Base-by-base conservation (phyloP, 2,113 vertebrate genomes). In the Oncorhynchus gorbuscha region DNA sequence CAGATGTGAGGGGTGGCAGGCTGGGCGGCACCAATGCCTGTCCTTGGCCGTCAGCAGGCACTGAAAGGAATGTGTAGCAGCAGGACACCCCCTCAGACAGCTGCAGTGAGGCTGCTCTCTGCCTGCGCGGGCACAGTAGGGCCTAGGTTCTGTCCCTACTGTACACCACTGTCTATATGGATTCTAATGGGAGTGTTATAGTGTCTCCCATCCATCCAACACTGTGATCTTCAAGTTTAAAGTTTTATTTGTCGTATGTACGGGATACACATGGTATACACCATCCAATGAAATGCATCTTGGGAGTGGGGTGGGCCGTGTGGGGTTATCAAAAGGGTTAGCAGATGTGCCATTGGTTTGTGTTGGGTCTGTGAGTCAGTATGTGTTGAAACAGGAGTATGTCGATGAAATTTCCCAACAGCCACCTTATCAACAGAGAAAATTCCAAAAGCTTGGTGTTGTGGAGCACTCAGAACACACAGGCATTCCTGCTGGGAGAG, bases 401-500 rank as follows among this genome's bases (percentile, higher is more conserved):
- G 85, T 85, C 76, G 62, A 81, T 76, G 75, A 84, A 84, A 84
- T 26, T 72, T 83, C 86, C 78, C 72, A 20, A 80, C 75, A 68
- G 49, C 77, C 77, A 3, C 84, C 84, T 91, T 92, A 90, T 89
- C 89, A 85, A 83, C 69, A 4, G 79, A 77, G 84, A 85, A 83
- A 80, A 88, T 90, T 91, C 87, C 75, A 80, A 80, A 59, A 72
- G 82, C 59, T 30, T 65, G 49, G 74, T 78, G 79, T 69, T 11
- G 39, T 55, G 16, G 87, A 85, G 81, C 48, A 39, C 70, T 75
- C 73, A 80, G 85, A 61, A 35, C n/a, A 58, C 72, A 61, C 72
- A 55, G 49, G 82, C 83, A 89, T 93, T 92, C 92, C 89, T 86
- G 83, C 78, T 86, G 83, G 26, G 48, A 72, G 82, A 78, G 58